These are phyloP conservation scores for Drosophila villosipedis DNA, from an alignment of 2,888 invertebrate species.

Conservation along the genomic window DNA sequence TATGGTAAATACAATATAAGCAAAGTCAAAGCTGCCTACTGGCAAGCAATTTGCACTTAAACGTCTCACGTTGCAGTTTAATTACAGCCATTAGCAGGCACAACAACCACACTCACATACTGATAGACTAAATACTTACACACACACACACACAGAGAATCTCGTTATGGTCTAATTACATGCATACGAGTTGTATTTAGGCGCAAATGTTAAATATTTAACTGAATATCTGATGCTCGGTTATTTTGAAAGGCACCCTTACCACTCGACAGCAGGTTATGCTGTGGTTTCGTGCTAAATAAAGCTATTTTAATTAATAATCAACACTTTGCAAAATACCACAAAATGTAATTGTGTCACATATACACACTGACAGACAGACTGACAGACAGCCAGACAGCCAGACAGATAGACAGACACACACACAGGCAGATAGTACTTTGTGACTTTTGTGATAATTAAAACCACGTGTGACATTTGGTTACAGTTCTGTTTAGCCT, in stretches of 20 bases:
- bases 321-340: slow-evolving; percentile 77
- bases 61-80: slow-evolving; percentile 70
- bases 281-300: slow-evolving; percentile 47
- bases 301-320: slow-evolving; percentile 81
- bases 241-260: slow-evolving; percentile 30
- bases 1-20: slow-evolving; percentile 26
- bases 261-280: slow-evolving; percentile 28
- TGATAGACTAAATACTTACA: neutral
- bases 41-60: slow-evolving; percentile 65
- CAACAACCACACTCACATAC: slow-evolving; percentile 18
- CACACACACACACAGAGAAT: slow-evolving; percentile 9
- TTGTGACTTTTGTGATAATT: slow-evolving; percentile 63
- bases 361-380: slow-evolving; percentile 23
- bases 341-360: slow-evolving; percentile 73
- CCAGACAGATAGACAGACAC: slow-evolving; percentile 9
- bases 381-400: slow-evolving; percentile 15
- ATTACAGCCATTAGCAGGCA: slow-evolving; percentile 68
- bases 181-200: slow-evolving; percentile 54
- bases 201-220: slow-evolving; percentile 71
- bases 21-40: slow-evolving; percentile 30
- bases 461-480: slow-evolving; percentile 76
- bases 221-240: slow-evolving; percentile 48
- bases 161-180: slow-evolving; percentile 70
- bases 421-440: slow-evolving; percentile 11
- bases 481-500: slow-evolving; percentile 64